These are phyloP conservation scores for zebrafish (Danio rerio) DNA, from an alignment of 2,113 vertebrate species.

Conservation along the genomic window DNA sequence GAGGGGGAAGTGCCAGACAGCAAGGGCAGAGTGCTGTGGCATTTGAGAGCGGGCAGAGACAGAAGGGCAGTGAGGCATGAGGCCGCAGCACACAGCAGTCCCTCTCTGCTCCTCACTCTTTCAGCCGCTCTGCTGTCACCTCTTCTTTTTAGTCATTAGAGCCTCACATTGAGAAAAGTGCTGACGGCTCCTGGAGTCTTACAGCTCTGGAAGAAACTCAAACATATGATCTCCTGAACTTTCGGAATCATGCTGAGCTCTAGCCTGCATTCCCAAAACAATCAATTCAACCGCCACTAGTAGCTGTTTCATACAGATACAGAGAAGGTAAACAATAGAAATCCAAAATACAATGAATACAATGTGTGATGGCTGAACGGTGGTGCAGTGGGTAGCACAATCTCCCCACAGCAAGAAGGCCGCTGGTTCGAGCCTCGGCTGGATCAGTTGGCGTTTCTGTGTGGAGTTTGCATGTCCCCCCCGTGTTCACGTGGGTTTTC, in stretches of 20 bases:
- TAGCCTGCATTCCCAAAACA: too few relatives aligned
- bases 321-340: too few relatives aligned
- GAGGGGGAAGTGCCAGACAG: conserved; percentile 37
- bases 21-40: conserved; percentile 38
- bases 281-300: too few relatives aligned
- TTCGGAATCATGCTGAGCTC: neutral
- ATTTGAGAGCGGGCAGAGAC: conserved; percentile 38
- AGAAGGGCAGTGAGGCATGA: conserved; percentile 42
- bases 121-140: neutral
- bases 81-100: conserved; percentile 1
- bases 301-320: too few relatives aligned
- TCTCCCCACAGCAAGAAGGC: too few relatives aligned
- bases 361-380: too few relatives aligned
- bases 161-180: conserved; percentile 16
- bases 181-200: neutral
- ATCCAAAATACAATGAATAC: too few relatives aligned
- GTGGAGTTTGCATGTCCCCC: too few relatives aligned
- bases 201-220: neutral
- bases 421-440: too few relatives aligned
- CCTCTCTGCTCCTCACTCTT: conserved; percentile 16
- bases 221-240: neutral
- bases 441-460: too few relatives aligned
- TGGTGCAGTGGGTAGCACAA: too few relatives aligned
- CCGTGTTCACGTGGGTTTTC: too few relatives aligned
- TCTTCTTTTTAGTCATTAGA: conserved; percentile 19